Percentiles rank a stretch among this genome's conserved stretches.
These are phyloP conservation scores for Echinometra lucunter DNA, from an alignment of 53 echinoderm and acorn worm genomes.

Conservation along the genomic window DNA sequence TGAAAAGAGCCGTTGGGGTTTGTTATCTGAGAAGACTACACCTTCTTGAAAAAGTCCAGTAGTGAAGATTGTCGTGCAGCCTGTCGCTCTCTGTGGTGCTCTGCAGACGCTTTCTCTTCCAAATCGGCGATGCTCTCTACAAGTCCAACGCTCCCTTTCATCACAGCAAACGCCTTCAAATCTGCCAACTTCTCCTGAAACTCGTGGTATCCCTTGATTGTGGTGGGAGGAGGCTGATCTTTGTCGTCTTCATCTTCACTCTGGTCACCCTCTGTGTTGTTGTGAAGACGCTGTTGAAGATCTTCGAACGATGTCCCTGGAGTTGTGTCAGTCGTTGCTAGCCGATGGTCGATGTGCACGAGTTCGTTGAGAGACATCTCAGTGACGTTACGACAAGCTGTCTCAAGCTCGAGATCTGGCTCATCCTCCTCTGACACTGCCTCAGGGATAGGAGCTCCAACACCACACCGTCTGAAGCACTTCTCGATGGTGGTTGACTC, in stretches of 20 bases:
- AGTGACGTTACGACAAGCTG: background rate
- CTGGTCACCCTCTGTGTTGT: background rate
- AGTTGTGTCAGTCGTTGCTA: background rate
- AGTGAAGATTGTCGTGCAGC: background rate
- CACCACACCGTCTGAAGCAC: conserved; percentile 58
- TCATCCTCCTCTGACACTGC: background rate
- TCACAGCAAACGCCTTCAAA: conserved; percentile 25
- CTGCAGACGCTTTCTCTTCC: background rate
- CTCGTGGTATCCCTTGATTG: background rate
- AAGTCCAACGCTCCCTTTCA: background rate
- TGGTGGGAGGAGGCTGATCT: background rate
- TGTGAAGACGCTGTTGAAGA: background rate
- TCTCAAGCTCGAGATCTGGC: background rate
- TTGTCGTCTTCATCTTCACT: background rate
- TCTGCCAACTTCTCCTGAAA: background rate
- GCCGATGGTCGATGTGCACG: background rate
- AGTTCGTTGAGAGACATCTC: conserved; percentile 29
- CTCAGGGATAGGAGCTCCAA: background rate
- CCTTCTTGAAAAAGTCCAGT: conserved; percentile 27
- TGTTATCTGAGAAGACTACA: background rate
- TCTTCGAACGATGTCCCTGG: background rate
- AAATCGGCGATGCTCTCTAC: background rate
- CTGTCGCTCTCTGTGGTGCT: background rate
- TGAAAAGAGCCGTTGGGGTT: conserved; percentile 31
- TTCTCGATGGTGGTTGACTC: conserved; percentile 56